Evolutionary conservation across 1,140 invertebrate genomes (phyloP).

Genomic region (Adelges cooleyi): DNA sequence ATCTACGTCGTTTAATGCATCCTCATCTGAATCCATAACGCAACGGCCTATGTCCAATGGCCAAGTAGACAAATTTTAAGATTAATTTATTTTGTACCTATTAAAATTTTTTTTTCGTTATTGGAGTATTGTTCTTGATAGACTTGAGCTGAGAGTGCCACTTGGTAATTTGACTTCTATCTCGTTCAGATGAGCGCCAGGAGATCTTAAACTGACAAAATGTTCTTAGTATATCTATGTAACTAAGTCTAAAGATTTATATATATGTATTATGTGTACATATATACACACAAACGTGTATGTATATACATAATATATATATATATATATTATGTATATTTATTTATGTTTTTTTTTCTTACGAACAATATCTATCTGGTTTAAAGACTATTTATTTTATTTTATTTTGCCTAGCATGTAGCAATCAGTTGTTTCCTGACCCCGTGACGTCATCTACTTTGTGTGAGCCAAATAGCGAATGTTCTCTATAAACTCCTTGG

Average conservation of each 20-base stretch:
- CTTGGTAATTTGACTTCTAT: not conserved
- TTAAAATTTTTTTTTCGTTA: not conserved
- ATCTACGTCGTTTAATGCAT: conserved; percentile 72
- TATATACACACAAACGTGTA: no score
- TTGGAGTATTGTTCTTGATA: not conserved
- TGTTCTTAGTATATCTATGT: no score
- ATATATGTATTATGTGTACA: no score
- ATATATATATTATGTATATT: no score
- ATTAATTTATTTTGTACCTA: not conserved
- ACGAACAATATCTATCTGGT: no score
- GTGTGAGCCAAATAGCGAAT: not conserved
- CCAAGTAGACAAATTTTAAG: not conserved
- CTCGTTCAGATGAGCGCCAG: no score
- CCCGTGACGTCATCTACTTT: conserved; percentile 25
- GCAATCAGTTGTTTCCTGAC: conserved; percentile 27
- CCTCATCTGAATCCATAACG: conserved; percentile 80
- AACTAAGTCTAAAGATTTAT: no score
- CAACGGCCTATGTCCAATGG: not conserved
- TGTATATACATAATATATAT: no score
- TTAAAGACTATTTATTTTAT: no score
- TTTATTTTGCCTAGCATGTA: conserved; percentile 24
- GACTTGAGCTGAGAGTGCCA: not conserved
- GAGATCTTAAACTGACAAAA: no score
- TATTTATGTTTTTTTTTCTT: no score
- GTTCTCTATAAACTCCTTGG: conserved; percentile 15